These are phyloP conservation scores for Urocyon cinereoargenteus DNA, from an alignment of 2,797 vertebrate genomes.

Conservation along the genomic window DNA sequence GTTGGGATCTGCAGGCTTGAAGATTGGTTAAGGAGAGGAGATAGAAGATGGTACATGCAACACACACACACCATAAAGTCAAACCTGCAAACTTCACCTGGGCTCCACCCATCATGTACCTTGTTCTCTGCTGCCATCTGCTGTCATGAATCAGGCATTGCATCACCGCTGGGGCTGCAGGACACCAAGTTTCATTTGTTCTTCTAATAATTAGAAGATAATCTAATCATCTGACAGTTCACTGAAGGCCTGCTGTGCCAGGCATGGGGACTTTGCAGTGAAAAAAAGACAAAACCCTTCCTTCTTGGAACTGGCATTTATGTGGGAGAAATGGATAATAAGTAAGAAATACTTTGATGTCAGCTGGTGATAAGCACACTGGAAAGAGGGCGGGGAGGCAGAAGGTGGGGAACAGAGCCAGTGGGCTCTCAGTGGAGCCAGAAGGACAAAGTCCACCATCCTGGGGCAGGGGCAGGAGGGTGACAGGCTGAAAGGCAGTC, in stretches of 20 bases:
- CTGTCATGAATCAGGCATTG: constrained; percentile 30
- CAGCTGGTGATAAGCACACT: not conserved
- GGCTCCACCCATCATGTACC: constrained; percentile 75
- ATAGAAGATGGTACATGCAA: not conserved
- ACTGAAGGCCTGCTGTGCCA: not conserved
- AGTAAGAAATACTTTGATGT: not conserved
- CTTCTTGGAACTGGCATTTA: not conserved
- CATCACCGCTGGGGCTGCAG: not conserved
- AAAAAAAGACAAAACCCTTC: not conserved
- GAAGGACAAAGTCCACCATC: fast-evolving
- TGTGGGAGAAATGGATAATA: not conserved
- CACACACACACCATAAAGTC: not conserved
- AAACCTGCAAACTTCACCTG: constrained; percentile 62
- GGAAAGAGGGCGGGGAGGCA: not conserved
- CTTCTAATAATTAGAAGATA: not conserved
- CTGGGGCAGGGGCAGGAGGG: not conserved
- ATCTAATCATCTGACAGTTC: not conserved
- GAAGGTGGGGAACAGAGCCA: not conserved
- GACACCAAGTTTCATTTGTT: not conserved
- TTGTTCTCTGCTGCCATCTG: constrained; percentile 85
- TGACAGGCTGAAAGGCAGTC: not conserved
- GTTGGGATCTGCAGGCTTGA: not conserved
- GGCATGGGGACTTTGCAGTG: not conserved
- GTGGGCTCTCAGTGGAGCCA: not conserved
- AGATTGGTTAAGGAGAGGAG: not conserved